Evolutionary conservation across 2,113 vertebrate genomes (phyloP).

Genomic region (Cochlearius cochlearius): DNA sequence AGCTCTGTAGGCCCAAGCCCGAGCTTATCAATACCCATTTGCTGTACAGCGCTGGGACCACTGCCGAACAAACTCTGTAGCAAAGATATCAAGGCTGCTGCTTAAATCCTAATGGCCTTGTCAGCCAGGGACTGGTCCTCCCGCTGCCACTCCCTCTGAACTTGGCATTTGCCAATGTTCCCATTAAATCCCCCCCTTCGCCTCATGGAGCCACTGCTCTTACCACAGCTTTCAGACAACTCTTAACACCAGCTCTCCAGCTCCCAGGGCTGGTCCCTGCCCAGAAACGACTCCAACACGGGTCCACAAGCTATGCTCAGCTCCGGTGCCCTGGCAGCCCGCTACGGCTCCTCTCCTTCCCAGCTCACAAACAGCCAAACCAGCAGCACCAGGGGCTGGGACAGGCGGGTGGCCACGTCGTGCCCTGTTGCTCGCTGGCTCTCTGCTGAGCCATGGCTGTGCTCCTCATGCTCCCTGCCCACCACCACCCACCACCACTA

Average conservation of each 20-base stretch:
- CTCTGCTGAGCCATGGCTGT: fast-evolving
- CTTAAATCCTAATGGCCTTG: neutral
- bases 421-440: fast-evolving
- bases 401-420: fast-evolving
- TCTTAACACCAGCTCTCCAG: neutral
- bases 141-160: fast-evolving
- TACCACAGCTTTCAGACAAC: fast-evolving
- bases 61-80: neutral
- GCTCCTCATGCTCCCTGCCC: neutral
- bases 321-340: neutral
- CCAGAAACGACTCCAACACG: neutral
- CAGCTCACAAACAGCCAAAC: neutral
- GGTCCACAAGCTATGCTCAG: neutral
- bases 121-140: neutral
- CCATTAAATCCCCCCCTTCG: neutral
- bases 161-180: neutral
- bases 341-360: neutral
- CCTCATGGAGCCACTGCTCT: neutral
- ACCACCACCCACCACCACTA: fast-evolving
- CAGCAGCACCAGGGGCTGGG: neutral
- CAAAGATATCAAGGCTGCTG: neutral
- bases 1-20: neutral
- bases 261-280: neutral
- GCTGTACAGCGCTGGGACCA: neutral
- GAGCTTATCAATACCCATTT: neutral